Evolutionary conservation across 2,888 invertebrate genomes (phyloP).

Genomic region (Scaptomyza flava): DNA sequence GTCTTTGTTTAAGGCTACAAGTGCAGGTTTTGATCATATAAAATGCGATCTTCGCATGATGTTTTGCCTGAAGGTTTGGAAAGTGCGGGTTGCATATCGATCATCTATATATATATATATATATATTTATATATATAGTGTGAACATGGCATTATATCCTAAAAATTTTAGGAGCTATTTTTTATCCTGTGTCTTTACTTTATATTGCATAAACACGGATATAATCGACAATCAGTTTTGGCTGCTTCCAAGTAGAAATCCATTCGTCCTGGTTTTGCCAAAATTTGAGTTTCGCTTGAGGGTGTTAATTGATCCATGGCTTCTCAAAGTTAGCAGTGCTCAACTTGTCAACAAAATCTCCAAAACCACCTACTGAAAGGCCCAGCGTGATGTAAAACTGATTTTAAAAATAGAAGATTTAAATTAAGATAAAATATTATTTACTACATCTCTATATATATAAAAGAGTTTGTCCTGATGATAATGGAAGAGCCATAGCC

Average conservation of each 20-base stretch:
- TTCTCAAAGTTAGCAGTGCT: constrained; percentile 84
- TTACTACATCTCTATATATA: too few relatives aligned
- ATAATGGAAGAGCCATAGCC: too few relatives aligned
- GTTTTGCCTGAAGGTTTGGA: too few relatives aligned
- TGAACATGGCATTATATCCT: too few relatives aligned
- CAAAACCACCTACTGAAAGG: constrained; percentile 90
- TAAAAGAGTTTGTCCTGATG: too few relatives aligned
- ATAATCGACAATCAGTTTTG: constrained; percentile 82
- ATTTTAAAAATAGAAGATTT: constrained; percentile 9
- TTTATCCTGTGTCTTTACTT: background rate
- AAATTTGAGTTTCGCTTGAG: constrained; percentile 89
- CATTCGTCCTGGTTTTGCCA: constrained; percentile 88
- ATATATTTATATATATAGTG: too few relatives aligned
- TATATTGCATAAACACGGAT: constrained; percentile 81
- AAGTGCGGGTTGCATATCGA: too few relatives aligned
- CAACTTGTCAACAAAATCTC: constrained; percentile 88
- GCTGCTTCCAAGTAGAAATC: constrained; percentile 88
- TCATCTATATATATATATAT: too few relatives aligned
- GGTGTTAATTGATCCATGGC: constrained; percentile 90
- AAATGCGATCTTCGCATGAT: too few relatives aligned
- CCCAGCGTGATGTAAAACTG: constrained; percentile 92
- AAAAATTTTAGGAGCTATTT: too few relatives aligned
- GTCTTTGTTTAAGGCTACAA: too few relatives aligned
- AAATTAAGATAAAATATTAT: constrained; percentile 1
- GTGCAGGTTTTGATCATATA: too few relatives aligned